phyloP scores from a whole-genome alignment of 2,888 invertebrate genomes.

The Melieria omissa region DNA sequence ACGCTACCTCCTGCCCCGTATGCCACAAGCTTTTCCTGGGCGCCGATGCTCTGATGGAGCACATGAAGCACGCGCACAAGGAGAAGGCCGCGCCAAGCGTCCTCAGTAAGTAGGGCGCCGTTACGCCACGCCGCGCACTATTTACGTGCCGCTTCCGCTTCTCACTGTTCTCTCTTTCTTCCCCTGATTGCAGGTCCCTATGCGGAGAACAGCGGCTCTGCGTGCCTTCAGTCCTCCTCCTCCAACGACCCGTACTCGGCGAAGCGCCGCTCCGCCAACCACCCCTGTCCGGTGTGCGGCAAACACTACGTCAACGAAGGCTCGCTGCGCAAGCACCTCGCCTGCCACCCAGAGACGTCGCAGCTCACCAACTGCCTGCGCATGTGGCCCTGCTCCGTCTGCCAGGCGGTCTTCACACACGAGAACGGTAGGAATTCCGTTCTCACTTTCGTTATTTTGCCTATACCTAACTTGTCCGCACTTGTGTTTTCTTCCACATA shows the following conservation, averaged over 20 bases:
- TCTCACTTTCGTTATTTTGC: neutral
- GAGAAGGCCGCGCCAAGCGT: conserved; percentile 74
- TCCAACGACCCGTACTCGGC: conserved; percentile 84
- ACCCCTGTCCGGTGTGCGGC: conserved; percentile 94
- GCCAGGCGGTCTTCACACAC: conserved; percentile 94
- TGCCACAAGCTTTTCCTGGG: conserved; percentile 95
- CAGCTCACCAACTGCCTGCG: conserved; percentile 87
- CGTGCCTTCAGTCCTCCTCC: conserved; percentile 51
- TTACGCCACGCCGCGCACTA: neutral
- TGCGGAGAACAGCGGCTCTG: conserved; percentile 46
- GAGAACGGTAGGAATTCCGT: conserved; percentile 80
- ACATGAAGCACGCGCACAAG: conserved; percentile 96
- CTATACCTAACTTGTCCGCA: neutral
- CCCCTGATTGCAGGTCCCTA: conserved; percentile 49
- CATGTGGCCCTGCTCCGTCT: conserved; percentile 97
- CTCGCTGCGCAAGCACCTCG: conserved; percentile 89
- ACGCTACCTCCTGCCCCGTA: conserved; percentile 90
- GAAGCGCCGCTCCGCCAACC: conserved; percentile 93
- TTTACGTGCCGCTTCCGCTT: conserved; percentile 5
- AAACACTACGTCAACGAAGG: conserved; percentile 97
- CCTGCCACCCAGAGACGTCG: conserved; percentile 91
- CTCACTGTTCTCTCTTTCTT: conserved; percentile 44
- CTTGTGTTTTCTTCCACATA: conserved; percentile 60
- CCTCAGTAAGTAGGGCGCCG: conserved; percentile 37
- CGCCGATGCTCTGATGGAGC: conserved; percentile 92